phyloP scores from a whole-genome alignment of 2,797 vertebrate species.

The Xiphorhynchus erythropygius region DNA sequence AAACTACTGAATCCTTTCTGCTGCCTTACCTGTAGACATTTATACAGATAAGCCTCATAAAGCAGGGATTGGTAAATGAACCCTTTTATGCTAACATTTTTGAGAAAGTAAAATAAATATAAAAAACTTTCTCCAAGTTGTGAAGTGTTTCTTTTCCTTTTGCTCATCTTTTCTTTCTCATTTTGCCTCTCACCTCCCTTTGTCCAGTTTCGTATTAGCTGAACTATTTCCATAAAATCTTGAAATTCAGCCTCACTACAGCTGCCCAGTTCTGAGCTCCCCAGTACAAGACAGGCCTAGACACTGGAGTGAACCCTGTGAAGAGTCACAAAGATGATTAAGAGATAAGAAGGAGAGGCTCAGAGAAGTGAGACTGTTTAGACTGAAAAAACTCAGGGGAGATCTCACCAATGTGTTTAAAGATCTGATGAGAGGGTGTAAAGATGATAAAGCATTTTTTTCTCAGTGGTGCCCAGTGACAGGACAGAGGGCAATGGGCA shows the following conservation, averaged over 20 bases:
- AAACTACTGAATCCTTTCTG: not conserved
- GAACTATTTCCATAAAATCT: not conserved
- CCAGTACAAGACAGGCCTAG: not conserved
- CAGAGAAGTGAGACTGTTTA: not conserved
- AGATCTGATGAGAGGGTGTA: not conserved
- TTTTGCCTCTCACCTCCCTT: not conserved
- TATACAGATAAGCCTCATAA: not conserved
- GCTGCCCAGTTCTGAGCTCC: not conserved
- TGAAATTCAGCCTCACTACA: not conserved
- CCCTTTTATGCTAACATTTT: rapidly evolving
- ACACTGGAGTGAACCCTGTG: not conserved
- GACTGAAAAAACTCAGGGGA: not conserved
- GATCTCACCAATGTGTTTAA: not conserved
- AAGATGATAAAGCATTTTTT: not conserved
- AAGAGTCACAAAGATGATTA: not conserved
- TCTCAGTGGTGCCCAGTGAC: not conserved
- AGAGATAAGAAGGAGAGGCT: not conserved
- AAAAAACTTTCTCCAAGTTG: not conserved
- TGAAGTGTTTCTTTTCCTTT: not conserved
- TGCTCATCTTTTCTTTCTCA: not conserved
- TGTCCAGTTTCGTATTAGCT: not conserved
- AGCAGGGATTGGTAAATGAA: not conserved
- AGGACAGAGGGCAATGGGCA: not conserved
- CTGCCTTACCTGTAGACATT: not conserved
- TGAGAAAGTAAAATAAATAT: not conserved